A percentile compares a stretch with the other conserved stretches of the same genome.
Evolutionary conservation across 1,140 invertebrate species (phyloP).

Genomic region (Semibalanus balanoides): DNA sequence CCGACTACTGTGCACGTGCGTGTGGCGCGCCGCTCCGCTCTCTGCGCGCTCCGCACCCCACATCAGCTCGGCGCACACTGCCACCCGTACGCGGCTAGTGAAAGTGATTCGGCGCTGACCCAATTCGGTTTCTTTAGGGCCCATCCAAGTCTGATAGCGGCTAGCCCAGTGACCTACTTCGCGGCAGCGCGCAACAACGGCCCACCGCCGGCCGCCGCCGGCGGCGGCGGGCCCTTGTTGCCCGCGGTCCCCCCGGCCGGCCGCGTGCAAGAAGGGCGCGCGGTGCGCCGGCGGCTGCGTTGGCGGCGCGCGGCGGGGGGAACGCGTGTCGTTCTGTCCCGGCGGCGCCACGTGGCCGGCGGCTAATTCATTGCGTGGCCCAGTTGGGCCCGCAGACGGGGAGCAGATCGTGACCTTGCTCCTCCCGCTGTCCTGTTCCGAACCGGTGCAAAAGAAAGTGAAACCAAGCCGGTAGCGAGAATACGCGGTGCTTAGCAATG

Average conservation of each 20-base stretch:
- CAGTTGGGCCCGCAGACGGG: background rate
- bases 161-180: constrained; percentile 6
- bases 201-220: background rate
- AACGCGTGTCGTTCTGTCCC: background rate
- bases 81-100: background rate
- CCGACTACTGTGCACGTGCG: background rate
- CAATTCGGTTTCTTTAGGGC: constrained; percentile 6
- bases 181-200: background rate
- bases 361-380: background rate
- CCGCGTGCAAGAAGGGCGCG: background rate
- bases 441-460: background rate
- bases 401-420: background rate
- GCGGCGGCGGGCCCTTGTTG: background rate
- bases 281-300: background rate
- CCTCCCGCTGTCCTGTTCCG: background rate
- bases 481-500: too few relatives aligned
- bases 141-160: constrained; percentile 1
- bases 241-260: background rate
- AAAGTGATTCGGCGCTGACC: constrained; percentile 3
- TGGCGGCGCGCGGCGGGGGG: too few relatives aligned
- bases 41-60: background rate
- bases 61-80: background rate
- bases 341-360: background rate
- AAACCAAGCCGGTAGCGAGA: background rate
- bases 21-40: too few relatives aligned